phyloP scores from a whole-genome alignment of 2,797 vertebrate species.

The Chiloscyllium punctatum region DNA sequence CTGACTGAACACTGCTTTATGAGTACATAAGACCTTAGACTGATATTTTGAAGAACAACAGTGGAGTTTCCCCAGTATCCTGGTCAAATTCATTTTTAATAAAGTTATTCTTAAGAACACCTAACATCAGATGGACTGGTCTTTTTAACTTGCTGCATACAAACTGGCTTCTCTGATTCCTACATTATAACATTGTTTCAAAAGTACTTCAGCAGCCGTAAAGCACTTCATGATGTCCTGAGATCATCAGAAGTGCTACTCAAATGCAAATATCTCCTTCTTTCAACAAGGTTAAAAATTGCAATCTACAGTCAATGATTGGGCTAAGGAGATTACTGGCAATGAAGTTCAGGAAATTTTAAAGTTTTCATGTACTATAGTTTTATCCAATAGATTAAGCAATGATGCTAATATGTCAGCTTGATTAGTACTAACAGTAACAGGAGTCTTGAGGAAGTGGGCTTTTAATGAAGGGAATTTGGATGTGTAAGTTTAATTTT shows the following conservation, averaged over 20 bases:
- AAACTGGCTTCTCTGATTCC: not conserved
- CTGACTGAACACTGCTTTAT: not conserved
- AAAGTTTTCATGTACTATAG: not conserved
- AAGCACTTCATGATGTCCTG: not conserved
- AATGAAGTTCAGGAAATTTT: not conserved
- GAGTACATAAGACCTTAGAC: not conserved
- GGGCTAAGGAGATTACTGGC: not conserved
- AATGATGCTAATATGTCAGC: not conserved
- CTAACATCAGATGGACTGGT: not conserved
- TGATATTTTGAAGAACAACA: not conserved
- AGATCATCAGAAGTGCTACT: not conserved
- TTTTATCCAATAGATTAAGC: not conserved
- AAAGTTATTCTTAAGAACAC: not conserved
- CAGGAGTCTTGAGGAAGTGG: not conserved
- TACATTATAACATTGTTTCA: not conserved
- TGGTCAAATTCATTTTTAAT: not conserved
- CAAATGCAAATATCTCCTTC: not conserved
- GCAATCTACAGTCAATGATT: not conserved
- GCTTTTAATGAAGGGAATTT: not conserved
- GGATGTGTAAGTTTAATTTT: not conserved
- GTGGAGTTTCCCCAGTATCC: not conserved
- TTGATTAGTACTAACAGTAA: not conserved
- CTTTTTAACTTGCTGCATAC: not conserved
- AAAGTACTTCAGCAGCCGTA: not conserved
- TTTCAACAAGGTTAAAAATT: not conserved